A percentile compares a stretch with the other conserved stretches of the same genome.
phyloP scores from a whole-genome alignment of 2,888 invertebrate species.

The Spilarctia lutea region DNA sequence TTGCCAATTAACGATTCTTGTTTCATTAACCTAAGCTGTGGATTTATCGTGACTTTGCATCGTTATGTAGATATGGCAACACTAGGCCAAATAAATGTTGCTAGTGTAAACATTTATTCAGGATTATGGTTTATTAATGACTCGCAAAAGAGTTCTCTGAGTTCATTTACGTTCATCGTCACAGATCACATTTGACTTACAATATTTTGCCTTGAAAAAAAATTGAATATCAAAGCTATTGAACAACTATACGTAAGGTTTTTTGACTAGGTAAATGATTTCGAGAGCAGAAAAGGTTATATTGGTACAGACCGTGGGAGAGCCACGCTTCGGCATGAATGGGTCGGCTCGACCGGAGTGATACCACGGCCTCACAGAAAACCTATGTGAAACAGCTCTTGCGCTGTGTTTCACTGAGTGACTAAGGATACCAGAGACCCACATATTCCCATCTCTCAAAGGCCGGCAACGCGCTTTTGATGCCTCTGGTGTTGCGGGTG shows the following conservation, averaged over 20 bases:
- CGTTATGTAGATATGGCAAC: neutral
- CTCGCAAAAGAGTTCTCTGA: neutral
- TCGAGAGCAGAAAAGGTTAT: neutral
- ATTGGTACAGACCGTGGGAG: too few species aligned
- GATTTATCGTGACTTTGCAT: neutral
- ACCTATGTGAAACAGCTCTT: too few species aligned
- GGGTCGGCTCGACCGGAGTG: too few species aligned
- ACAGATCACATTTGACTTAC: neutral
- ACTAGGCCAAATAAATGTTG: neutral
- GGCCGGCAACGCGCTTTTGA: too few species aligned
- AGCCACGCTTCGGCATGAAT: too few species aligned
- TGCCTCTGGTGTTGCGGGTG: too few species aligned
- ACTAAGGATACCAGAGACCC: too few species aligned
- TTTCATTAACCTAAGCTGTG: neutral
- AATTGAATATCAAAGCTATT: neutral
- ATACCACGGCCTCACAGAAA: too few species aligned
- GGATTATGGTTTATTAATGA: neutral
- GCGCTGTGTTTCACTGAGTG: too few species aligned
- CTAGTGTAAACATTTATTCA: neutral
- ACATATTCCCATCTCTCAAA: too few species aligned
- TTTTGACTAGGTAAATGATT: neutral
- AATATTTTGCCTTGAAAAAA: neutral
- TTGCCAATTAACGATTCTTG: slow-evolving; percentile 2
- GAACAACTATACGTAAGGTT: neutral
- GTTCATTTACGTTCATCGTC: neutral